Base-by-base conservation (phyloP, 2,888 invertebrate genomes). In the Resseliella maxima region DNA sequence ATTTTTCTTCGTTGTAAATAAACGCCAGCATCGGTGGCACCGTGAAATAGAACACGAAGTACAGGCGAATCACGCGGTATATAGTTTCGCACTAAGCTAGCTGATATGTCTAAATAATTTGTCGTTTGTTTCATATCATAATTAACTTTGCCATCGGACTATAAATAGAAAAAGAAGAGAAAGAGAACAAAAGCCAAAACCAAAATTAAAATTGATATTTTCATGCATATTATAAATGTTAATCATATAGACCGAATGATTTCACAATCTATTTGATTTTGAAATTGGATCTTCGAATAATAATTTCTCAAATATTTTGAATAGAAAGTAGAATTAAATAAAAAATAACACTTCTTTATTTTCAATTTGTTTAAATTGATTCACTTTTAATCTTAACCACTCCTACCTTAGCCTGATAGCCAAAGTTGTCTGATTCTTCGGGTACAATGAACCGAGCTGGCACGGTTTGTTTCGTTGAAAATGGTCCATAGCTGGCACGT, bases 381-480 rank as follows among this genome's bases (percentile, higher is more conserved):
- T 15, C 46, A 46, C 15, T 54, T 18, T 54, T 10, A 54, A 54
- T 54, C n/a, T 12, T n/a, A 6, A 54, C 54, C 3, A 5, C 27
- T n/a, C 36, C n/a, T 46, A 88, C 88, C 87, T 88, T 88, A 86
- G 90, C 88, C 87, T 90, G 90, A 87, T 91, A 91, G 85, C 89
- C 89, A 88, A 89, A 89, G 45, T 93, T 93, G 89, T 95, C 96
- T 87, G 96, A 91, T 0, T 95, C 95, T 91, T 97, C 97, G 8
- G 97, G 96, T 86, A 97, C 96, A 87, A 97, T 95, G 90, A 96
- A 97, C 85, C 91, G 93, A 0, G 97, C 96, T 59, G 97, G 97
- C 59, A 98, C 97, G 0, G 97, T 97, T 92, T 98, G 97, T 90
- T 97, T 97, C 86, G 97, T 98, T 88, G 97, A 97, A 92, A 98